Evolutionary conservation across 2,888 invertebrate genomes (phyloP).

Genomic region (Nesidiocoris tenuis): DNA sequence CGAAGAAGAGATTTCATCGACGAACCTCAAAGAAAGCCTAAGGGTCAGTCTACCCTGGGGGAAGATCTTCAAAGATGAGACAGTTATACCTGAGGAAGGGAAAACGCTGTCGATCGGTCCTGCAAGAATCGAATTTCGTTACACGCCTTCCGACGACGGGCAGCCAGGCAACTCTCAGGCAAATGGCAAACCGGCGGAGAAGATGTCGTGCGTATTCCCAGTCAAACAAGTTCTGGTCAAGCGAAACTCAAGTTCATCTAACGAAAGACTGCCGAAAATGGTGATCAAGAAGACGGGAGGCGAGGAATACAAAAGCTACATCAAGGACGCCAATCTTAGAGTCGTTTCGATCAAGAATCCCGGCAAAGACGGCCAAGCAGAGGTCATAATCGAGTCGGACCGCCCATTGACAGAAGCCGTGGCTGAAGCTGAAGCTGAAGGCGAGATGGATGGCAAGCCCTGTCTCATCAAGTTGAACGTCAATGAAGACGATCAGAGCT

Average conservation of each 20-base stretch:
- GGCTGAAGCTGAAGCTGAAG: neutral
- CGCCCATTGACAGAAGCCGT: conserved; percentile 16
- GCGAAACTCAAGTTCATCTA: conserved; percentile 23
- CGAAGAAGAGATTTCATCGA: conserved; percentile 36
- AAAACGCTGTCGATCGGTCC: conserved; percentile 44
- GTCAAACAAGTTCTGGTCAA: conserved; percentile 44
- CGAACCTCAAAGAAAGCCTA: conserved; percentile 39
- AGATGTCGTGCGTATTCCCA: conserved; percentile 41
- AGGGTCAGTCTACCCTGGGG: conserved; percentile 46
- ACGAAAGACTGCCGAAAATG: conserved; percentile 46
- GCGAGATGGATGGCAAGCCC: neutral
- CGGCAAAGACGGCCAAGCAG: conserved; percentile 32
- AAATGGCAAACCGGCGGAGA: conserved; percentile 12
- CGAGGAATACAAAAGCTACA: conserved; percentile 45
- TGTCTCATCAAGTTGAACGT: neutral
- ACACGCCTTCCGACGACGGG: conserved; percentile 30
- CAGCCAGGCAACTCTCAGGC: conserved; percentile 10
- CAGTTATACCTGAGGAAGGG: conserved; percentile 33
- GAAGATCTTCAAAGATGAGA: conserved; percentile 42
- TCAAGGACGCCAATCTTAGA: conserved; percentile 42
- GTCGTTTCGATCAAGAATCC: conserved; percentile 36
- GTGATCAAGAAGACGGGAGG: conserved; percentile 46
- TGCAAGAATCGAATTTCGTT: conserved; percentile 41
- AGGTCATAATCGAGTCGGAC: conserved; percentile 34
- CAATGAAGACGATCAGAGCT: neutral